phyloP scores from a whole-genome alignment of 2,113 vertebrate genomes.

The Pleuronectes platessa region DNA sequence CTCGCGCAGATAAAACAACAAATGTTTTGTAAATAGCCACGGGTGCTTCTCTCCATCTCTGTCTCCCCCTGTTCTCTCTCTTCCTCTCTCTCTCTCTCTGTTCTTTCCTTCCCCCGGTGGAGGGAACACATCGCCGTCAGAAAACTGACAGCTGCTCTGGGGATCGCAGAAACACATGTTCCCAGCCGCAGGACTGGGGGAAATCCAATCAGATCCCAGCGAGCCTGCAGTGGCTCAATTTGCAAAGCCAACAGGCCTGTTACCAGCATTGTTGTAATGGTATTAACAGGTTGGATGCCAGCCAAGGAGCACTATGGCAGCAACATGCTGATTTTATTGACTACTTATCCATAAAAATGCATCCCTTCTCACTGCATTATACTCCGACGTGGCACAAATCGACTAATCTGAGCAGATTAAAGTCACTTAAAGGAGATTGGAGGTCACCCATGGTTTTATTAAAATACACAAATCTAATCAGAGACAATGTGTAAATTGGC shows the following conservation, averaged over 20 bases:
- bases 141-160: slow-evolving; percentile 79
- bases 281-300: slow-evolving; percentile 78
- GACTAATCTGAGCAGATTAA: slow-evolving; percentile 74
- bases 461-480: slow-evolving; percentile 71
- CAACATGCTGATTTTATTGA: slow-evolving; percentile 79
- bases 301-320: slow-evolving; percentile 75
- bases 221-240: slow-evolving; percentile 75
- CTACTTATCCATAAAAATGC: slow-evolving; percentile 80
- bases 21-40: slow-evolving; percentile 80
- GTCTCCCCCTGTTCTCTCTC: not conserved
- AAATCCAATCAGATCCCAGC: slow-evolving; percentile 81
- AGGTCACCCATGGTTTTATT: slow-evolving; percentile 72
- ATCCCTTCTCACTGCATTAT: slow-evolving; percentile 71
- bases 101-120: slow-evolving; percentile 47
- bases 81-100: slow-evolving; percentile 26
- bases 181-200: slow-evolving; percentile 74
- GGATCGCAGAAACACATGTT: slow-evolving; percentile 82
- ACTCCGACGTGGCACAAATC: slow-evolving; percentile 64
- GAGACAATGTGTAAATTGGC: slow-evolving; percentile 66
- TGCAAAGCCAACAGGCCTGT: slow-evolving; percentile 81
- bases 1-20: slow-evolving; percentile 77
- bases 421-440: slow-evolving; percentile 75
- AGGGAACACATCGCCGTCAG: slow-evolving; percentile 57
- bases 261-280: slow-evolving; percentile 79
- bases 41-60: slow-evolving; percentile 62